Evolutionary conservation across 1,140 invertebrate species (phyloP), one percentile per base, ranked within the genome.

Genomic region (Drosophila lini): DNA sequence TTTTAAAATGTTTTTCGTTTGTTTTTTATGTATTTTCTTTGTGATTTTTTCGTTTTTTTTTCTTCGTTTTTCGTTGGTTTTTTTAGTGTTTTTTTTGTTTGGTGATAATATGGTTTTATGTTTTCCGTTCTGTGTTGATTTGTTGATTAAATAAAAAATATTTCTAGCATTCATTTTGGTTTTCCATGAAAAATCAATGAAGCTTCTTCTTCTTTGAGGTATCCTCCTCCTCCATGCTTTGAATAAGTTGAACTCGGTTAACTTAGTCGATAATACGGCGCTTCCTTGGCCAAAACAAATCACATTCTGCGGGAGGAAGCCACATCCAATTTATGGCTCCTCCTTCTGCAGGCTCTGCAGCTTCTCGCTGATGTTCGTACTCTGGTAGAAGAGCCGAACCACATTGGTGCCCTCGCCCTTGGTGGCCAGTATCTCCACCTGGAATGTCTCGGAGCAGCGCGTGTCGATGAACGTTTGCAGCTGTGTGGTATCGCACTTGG

Each of bases 381-480:
- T 84, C 73, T 92, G 91, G 58, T 91, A 90, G 53, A 89, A 92
- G n/a, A 92, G 73, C 5, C 89, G 59, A 3, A 84, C 82, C 11
- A 92, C 78, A 8, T 65, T 44, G 19, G 80, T 88, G 40, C 60
- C 68, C 31, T 44, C 60, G 13, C 75, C 75, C 38, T 80, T 80
- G 31, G 68, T 81, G 55, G 86, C 79, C 57, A 92, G 61, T 59
- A 92, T 82, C 57, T 92, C 91, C 70, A 91, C 59, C 80, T 92
- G 91, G 91, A 92, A 92, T 90, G 83, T 91, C 70, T 92, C 91
- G 11, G 78, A 83, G 68, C 81, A 92, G 60, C 74, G 83, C 10
- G 74, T 67, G 58, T 90, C 74, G 28, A 92, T 81, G 25, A 96
- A 88, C 62, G 95, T 94, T 15, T 93, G 92, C 57, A 89, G 22